Conservation (phyloP, 2,888 invertebrate genomes). For the Timema cristinae region DNA sequence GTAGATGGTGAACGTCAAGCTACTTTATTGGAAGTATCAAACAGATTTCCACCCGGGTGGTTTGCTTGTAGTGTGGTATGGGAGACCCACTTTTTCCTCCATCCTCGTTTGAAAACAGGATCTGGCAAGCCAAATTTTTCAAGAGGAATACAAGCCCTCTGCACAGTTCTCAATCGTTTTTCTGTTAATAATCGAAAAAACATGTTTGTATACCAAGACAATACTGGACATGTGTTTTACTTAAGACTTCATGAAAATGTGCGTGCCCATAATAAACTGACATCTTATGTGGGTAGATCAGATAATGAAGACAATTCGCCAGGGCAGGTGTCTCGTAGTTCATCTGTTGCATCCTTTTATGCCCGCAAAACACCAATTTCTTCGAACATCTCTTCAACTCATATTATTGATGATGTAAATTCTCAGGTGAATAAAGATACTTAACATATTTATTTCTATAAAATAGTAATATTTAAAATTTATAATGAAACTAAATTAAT, state of each 20-base stretch:
- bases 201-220: constrained; percentile 72
- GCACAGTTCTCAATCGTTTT: constrained; percentile 62
- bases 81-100: constrained; percentile 63
- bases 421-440: background rate
- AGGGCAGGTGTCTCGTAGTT: constrained; percentile 49
- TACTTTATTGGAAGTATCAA: constrained; percentile 44
- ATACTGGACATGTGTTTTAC: constrained; percentile 59
- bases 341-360: constrained; percentile 49
- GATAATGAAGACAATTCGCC: constrained; percentile 35
- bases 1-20: constrained; percentile 28
- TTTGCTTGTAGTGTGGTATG: constrained; percentile 73
- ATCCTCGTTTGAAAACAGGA: constrained; percentile 65
- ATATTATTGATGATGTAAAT: constrained; percentile 9
- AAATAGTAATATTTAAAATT: background rate
- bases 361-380: constrained; percentile 3
- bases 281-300: constrained; percentile 32
- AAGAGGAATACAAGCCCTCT: constrained; percentile 59
- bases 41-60: constrained; percentile 59
- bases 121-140: constrained; percentile 57
- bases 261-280: constrained; percentile 38
- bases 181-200: constrained; percentile 67
- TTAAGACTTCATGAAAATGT: constrained; percentile 48
- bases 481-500: background rate
- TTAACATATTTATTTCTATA: background rate
- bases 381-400: background rate